Base-by-base conservation (phyloP, 2,888 invertebrate genomes). In the Magallana nippona region DNA sequence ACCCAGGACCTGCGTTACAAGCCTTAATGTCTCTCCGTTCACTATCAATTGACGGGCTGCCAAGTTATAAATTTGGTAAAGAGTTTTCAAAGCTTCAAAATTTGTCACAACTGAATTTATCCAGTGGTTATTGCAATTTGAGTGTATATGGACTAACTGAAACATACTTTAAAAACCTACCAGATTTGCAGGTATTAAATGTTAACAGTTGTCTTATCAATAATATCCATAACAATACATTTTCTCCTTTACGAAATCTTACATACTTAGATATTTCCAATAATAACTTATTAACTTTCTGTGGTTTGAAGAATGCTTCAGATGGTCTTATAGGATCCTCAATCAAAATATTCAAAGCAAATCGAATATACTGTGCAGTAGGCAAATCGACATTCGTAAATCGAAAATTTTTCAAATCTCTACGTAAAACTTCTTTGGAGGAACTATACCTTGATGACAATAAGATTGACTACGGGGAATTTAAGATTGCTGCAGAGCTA, bases 391-490 rank as follows among this genome's bases (percentile, higher is more conserved):
- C 19, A 10, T 62, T 19, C 19, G 62, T 62, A 10, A 19, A 8
- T 19, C 17, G 17, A 19, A 62, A 62, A 19, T 62, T 62, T 19
- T 62, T 62, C 17, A 19, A n/a, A n/a, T 17, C 17, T 19, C 19
- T 62, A 1, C 19, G 19, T n/a, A 62, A 62, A 10, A n/a, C 62
- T 10, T 10, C 10, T 2, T 19, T 62, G 17, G 62, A 62, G 19
- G 62, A 62, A 62, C 19, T 62, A n/a, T 19, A 62, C 62, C 62
- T 62, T 10, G 62, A 62, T 19, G 62, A 62, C 17, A 62, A 62
- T 19, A 62, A 19, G 19, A 62, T 62, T 10, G 62, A 62, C 62
- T 62, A 62, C 19, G 19, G 17, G 10, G 10, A 62, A 19, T 19
- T 19, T 62, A 19, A n/a, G 1, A 62, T 62, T n/a, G 17, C 62